A percentile compares a stretch with the other conserved stretches of the same genome.
Evolutionary conservation across 2,113 vertebrate genomes (phyloP).

Genomic region (Megaceryle maxima): DNA sequence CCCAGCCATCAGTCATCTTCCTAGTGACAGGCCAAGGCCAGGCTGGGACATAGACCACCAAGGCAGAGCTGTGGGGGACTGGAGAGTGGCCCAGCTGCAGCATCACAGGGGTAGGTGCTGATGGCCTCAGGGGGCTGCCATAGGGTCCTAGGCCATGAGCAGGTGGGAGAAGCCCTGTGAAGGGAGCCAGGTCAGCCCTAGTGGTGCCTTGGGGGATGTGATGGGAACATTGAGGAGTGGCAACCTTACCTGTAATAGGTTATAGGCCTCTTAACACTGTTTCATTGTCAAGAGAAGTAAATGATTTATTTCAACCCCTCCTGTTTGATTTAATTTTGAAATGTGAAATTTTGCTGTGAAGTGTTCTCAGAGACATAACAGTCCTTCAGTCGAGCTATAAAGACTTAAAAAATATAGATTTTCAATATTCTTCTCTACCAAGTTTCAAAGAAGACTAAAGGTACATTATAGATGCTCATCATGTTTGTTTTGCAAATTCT

Average conservation of each 20-base stretch:
- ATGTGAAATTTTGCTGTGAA: not conserved
- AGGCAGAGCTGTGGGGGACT: not conserved
- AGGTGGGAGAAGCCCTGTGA: too few species aligned
- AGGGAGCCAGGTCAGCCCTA: too few species aligned
- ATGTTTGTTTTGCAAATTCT: not conserved
- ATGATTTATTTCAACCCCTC: not conserved
- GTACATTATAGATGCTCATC: fast-evolving
- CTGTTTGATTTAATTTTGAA: not conserved
- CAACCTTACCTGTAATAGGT: too few species aligned
- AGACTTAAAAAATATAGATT: not conserved
- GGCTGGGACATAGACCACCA: not conserved
- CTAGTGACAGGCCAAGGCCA: not conserved
- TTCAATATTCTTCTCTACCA: not conserved
- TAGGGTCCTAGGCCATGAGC: not conserved
- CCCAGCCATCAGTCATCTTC: fast-evolving
- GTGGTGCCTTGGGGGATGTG: too few species aligned
- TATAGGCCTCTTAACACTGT: too few species aligned
- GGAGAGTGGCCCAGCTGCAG: not conserved
- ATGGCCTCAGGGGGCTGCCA: too few species aligned
- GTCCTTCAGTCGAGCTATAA: not conserved
- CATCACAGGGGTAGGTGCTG: not conserved
- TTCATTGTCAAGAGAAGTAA: too few species aligned
- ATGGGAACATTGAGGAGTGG: too few species aligned
- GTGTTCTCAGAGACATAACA: not conserved
- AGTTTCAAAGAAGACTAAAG: not conserved